Evolutionary conservation across 1,140 invertebrate genomes (phyloP), one percentile per base, ranked within the genome.

Genomic region (Acarapis woodi): DNA sequence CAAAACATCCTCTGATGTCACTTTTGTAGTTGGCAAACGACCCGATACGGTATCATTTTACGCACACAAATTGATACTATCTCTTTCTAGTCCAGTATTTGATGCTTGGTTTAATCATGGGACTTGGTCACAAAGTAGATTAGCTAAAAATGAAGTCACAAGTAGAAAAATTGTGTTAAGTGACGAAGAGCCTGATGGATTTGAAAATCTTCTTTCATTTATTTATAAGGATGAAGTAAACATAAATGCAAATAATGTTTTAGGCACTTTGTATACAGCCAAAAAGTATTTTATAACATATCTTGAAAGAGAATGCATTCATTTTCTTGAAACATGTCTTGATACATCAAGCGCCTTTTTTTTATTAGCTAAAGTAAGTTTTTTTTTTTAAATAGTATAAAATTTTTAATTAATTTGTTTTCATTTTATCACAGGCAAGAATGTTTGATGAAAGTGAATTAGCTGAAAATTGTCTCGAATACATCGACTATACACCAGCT

Each of bases 101-200:
- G 73, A 80, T 56, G 73, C 73, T 5, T 77, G 80, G 71, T 80
- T 82, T 49, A 76, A 79, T 52, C n/a, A n/a, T 69, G 74, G 26
- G 66, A 64, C 5, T 51, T 61, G 49, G 50, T n/a, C n/a, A n/a
- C n/a, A n/a, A n/a, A 14, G 19, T 26, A 42, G 8, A 42, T 14
- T 3, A n/a, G 15, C 14, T 28, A 18, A 9, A 10, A 35, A 20
- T 4, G 24, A 35, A 26, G 26, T 31, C n/a, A n/a, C n/a, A n/a
- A n/a, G n/a, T n/a, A 15, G 66, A 30, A 67, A 75, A 46, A 71
- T 79, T 35, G 71, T 76, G 50, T 56, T 80, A 30, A 74, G 74
- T 12, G 75, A 80, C 58, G 71, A 79, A 5, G 75, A 82, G 50
- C 73, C 75, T 1, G 62, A 67, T 25, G 73, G 74, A 16, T 73